These are phyloP conservation scores for Sialis lutaria DNA, from an alignment of 2,888 invertebrate genomes.

Conservation along the genomic window DNA sequence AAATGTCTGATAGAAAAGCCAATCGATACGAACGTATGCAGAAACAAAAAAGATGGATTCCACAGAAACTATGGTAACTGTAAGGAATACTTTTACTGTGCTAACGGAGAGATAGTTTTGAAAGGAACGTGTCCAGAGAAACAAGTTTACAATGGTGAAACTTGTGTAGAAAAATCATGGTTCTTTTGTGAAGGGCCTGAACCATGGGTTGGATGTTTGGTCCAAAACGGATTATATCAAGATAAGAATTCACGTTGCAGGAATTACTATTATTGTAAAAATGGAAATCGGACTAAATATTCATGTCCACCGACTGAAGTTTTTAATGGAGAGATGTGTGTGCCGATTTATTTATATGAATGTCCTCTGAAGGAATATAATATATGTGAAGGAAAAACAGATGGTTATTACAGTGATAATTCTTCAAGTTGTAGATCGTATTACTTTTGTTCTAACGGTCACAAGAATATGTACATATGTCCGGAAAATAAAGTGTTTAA, in stretches of 20 bases:
- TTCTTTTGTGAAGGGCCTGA: conserved; percentile 13
- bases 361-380: conserved; percentile 32
- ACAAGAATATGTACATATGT: conserved; percentile 39
- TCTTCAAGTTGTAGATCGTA: conserved; percentile 37
- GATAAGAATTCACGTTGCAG: conserved; percentile 31
- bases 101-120: conserved; percentile 26
- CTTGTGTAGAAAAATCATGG: conserved; percentile 19
- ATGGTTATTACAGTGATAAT: conserved; percentile 33
- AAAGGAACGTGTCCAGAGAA: conserved; percentile 30
- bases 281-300: conserved; percentile 24
- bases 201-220: conserved; percentile 13
- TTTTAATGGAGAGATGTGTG: conserved; percentile 31
- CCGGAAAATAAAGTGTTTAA: conserved; percentile 32
- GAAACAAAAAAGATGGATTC: conserved; percentile 4
- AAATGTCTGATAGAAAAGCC: background rate
- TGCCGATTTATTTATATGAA: conserved; percentile 21
- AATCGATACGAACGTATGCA: conserved; percentile 1
- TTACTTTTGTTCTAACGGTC: conserved; percentile 35
- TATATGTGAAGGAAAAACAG: conserved; percentile 31
- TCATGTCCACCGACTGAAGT: conserved; percentile 25
- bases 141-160: conserved; percentile 31
- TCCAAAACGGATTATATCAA: conserved; percentile 24
- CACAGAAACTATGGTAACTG: conserved; percentile 31
- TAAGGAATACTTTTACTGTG: conserved; percentile 31
- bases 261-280: conserved; percentile 32